Percentiles rank a stretch among this genome's conserved stretches.
These are phyloP conservation scores for Picathartes gymnocephalus DNA, from an alignment of 2,113 vertebrate species.

Conservation along the genomic window DNA sequence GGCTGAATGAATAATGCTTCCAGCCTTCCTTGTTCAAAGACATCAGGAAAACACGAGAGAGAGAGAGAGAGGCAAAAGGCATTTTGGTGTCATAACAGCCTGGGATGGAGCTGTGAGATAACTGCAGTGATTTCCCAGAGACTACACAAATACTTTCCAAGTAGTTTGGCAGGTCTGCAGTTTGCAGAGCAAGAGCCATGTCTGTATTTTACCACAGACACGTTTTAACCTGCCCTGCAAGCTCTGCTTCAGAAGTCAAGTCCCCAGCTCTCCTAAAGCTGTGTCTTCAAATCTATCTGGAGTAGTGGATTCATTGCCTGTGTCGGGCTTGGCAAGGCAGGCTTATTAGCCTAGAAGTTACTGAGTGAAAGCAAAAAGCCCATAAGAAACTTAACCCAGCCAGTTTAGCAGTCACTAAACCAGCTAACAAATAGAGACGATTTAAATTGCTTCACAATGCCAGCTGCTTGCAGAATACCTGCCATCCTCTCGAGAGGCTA, in stretches of 20 bases:
- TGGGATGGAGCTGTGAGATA: not conserved
- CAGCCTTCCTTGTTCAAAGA: not conserved
- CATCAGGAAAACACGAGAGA: not conserved
- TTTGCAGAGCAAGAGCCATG: not conserved
- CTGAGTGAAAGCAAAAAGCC: not conserved
- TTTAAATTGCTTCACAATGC: constrained; percentile 23
- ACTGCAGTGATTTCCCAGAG: not conserved
- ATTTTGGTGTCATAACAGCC: not conserved
- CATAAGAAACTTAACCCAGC: not conserved
- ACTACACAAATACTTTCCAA: not conserved
- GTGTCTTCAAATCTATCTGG: not conserved
- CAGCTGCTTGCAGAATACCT: constrained; percentile 19
- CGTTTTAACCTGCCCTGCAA: not conserved
- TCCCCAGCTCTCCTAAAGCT: not conserved
- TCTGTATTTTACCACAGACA: not conserved
- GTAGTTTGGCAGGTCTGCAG: not conserved
- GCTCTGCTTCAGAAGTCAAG: not conserved
- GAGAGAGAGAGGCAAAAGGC: not conserved
- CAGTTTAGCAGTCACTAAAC: not conserved
- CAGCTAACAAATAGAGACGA: not conserved
- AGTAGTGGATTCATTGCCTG: not conserved
- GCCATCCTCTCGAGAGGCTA: constrained; percentile 38
- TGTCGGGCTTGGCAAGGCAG: not conserved
- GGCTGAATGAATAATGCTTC: not conserved
- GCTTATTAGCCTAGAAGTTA: constrained; percentile 1